Percentiles rank a stretch among this genome's conserved stretches.
These are phyloP conservation scores for Campylomormyrus tamandua DNA, from an alignment of 2,113 vertebrate species.

Conservation along the genomic window DNA sequence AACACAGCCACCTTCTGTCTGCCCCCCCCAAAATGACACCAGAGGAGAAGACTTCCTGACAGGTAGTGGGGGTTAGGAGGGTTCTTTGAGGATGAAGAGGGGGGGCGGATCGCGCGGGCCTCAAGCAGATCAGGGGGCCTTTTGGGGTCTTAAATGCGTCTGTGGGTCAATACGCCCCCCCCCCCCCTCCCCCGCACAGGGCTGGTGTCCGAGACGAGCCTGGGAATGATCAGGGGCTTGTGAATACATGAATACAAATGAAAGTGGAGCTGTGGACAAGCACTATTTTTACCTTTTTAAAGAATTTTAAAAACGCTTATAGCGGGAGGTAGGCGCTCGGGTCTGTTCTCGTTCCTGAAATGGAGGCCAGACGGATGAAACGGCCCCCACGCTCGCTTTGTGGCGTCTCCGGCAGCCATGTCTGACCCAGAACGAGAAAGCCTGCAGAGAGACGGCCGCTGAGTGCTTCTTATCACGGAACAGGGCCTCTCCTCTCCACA, in stretches of 20 bases:
- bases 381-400: neutral
- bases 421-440: neutral
- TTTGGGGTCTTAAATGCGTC: neutral
- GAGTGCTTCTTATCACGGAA: neutral
- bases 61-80: neutral
- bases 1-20: neutral
- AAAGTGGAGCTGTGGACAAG: neutral
- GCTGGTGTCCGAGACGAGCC: neutral
- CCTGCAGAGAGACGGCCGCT: neutral
- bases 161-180: neutral
- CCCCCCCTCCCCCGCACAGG: no score
- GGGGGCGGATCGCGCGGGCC: neutral
- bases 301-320: neutral
- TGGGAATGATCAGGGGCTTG: neutral
- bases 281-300: neutral
- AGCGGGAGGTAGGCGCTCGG: neutral
- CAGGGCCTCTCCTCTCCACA: neutral
- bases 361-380: no score
- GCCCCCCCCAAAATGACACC: neutral
- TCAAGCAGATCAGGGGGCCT: neutral
- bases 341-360: neutral
- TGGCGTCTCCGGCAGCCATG: neutral
- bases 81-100: neutral
- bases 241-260: slow-evolving; percentile 12
- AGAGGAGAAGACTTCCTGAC: neutral